Evolutionary conservation across 2,888 invertebrate species (phyloP).

Genomic region (Heteropelma amictum): DNA sequence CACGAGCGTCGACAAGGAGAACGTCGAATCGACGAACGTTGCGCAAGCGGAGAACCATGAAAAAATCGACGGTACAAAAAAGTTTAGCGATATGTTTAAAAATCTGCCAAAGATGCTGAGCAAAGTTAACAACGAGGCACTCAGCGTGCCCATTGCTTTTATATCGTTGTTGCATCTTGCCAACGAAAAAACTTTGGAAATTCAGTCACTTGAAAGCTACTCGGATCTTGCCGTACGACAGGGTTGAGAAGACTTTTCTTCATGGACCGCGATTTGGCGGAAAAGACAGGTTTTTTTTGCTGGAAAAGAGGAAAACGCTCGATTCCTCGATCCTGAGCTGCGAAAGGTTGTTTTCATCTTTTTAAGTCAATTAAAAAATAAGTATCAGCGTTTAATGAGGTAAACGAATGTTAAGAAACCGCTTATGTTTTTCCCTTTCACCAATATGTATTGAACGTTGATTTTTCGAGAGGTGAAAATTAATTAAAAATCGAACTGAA

Average conservation of each 20-base stretch:
- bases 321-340: too few species aligned
- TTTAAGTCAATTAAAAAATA: too few species aligned
- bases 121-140: conserved; percentile 83
- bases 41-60: too few species aligned
- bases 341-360: too few species aligned
- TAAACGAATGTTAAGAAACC: too few species aligned
- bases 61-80: conserved; percentile 67
- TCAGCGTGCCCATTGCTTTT: conserved; percentile 89
- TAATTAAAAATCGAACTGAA: too few species aligned
- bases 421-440: too few species aligned
- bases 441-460: too few species aligned
- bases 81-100: conserved; percentile 80
- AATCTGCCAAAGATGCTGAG: conserved; percentile 81
- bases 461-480: too few species aligned
- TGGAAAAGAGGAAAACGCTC: too few species aligned
- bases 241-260: conserved; percentile 1
- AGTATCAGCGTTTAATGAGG: too few species aligned
- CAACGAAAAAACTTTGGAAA: conserved; percentile 85
- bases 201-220: conserved; percentile 58
- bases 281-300: not conserved
- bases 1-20: conserved; percentile 69
- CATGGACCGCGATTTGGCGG: not conserved
- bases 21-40: conserved; percentile 65
- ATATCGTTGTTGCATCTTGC: conserved; percentile 90
- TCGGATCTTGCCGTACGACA: conserved; percentile 64